Base-by-base conservation (phyloP, 2,888 invertebrate genomes). In the Folsomia candida region DNA sequence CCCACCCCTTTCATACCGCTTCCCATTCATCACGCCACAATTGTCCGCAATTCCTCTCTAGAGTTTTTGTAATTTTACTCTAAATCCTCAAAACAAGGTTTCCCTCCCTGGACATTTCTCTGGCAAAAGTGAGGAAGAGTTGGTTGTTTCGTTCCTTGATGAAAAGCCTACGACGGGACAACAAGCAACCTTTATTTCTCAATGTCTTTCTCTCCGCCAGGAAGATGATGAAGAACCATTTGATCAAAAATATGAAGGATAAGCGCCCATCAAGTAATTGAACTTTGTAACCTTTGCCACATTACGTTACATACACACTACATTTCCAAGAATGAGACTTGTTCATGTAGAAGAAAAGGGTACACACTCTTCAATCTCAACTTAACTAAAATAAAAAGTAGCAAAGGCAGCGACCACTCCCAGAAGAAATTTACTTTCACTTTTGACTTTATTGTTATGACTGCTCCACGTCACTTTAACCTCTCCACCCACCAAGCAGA, bases 261-360 rank as follows among this genome's bases (percentile, higher is more conserved):
- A 62, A 60, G 29, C n/a, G n/a, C 37, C 63, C 62, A 24, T 64
- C 63, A 64, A 64, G 63, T 64, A 64, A 64, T 64, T 64, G 63
- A 64, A 51, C 37, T 64, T 29, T 20, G 9, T 47, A 6, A 6
- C 54, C 37, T 37, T 37, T 37, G 37, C 37, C 37, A n/a, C n/a
- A n/a, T n/a, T n/a, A n/a, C n/a, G 37, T 37, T 4, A 14, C 37
- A 9, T 37, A 4, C 14, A 9, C 37, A 37, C 37, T n/a, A n/a
- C n/a, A n/a, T n/a, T n/a, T n/a, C n/a, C 37, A 37, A n/a, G n/a
- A n/a, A 47, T 47, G 54, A 54, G n/a, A 18, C 22, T 14, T 54
- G 54, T 54, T 22, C 54, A 54, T 20, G 22, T 4, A 54, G 54
- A 18, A 20, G n/a, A 54, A 54, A 54, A 4, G 54, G 4, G 18